Conservation (phyloP, 2,113 vertebrate species). For the Lutjanus erythropterus region DNA sequence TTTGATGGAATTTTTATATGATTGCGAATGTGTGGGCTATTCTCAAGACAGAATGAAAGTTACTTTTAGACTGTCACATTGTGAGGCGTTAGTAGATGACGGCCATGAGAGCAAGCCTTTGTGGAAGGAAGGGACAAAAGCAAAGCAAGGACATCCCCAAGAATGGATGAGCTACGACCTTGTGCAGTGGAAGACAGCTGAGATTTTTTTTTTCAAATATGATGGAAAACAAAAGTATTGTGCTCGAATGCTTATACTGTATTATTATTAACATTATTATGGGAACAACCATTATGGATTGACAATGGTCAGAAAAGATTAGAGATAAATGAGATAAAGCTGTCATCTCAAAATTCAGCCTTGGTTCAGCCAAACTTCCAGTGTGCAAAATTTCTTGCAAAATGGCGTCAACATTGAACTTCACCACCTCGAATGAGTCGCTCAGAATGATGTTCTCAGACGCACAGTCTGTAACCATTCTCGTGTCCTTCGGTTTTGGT, state of each 20-base stretch:
- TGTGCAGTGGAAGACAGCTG: not conserved
- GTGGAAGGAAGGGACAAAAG: not conserved
- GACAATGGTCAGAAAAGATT: not conserved
- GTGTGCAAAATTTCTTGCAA: not conserved
- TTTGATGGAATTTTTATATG: not conserved
- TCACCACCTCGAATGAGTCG: conserved; percentile 4
- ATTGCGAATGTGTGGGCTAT: not conserved
- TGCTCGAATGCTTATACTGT: not conserved
- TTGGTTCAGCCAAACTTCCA: not conserved
- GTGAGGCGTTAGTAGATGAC: not conserved
- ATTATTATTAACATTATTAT: not conserved
- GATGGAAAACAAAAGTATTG: not conserved
- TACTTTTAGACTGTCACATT: not conserved
- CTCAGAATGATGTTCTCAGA: not conserved
- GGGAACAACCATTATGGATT: too few species aligned
- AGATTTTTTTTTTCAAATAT: not conserved
- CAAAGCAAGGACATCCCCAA: not conserved
- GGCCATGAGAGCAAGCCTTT: not conserved
- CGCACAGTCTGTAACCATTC: not conserved
- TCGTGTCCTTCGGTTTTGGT: conserved; percentile 50
- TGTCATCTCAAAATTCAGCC: not conserved
- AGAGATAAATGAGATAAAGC: not conserved
- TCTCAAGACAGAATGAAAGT: not conserved
- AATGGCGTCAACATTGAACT: conserved; percentile 6
- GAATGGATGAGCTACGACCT: conserved; percentile 32